Evolutionary conservation across 1,140 invertebrate genomes (phyloP), one percentile per base, ranked within the genome.

Genomic region (Dreissena rostriformis): DNA sequence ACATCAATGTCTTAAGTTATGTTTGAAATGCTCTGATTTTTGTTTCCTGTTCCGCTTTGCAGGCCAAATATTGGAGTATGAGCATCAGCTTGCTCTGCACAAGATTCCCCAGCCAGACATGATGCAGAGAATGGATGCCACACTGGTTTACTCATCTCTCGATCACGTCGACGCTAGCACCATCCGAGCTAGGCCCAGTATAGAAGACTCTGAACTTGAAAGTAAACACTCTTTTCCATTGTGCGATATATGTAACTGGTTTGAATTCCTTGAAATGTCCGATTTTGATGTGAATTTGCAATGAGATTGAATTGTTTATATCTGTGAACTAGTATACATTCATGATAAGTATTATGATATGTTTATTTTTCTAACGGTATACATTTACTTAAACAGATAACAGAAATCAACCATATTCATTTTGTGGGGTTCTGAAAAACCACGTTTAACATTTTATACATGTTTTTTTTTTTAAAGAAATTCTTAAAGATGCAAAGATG

Each of bases 401-500:
- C 39, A 39, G 39, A 39, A 39, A 39, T 5, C 4, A 39, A 8
- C 39, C 8, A 8, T 39, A 39, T 39, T 39, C 2, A 39, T 39
- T 39, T 39, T 39, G 39, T 39, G 2, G 2, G 39, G 39, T 39
- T 39, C 39, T 39, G 39, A 5, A 2, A 39, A 39, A 39, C 8
- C 39, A 39, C 8, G 39, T 39, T 39, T 8, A 39, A 39, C 39
- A 82, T 0, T 68, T 65, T 14, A 22, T 61, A 39, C 51, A 52
- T 85, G 86, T 28, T 70, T 70, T 82, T 79, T 70, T n/a, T 22
- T 71, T 85, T 86, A 15, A 84, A 91, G 93, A 91, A 28, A 84
- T 91, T 51, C 81, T 93, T 80, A 75, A 83, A 79, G 89, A 91
- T 75, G 90, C 92, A 22, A 85, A 88, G 83, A 85, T 91, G 63